Evolutionary conservation across 92 coral and sea anemone genomes (phyloP), one percentile per base, ranked within the genome.

Genomic region (Diadumene lineata): DNA sequence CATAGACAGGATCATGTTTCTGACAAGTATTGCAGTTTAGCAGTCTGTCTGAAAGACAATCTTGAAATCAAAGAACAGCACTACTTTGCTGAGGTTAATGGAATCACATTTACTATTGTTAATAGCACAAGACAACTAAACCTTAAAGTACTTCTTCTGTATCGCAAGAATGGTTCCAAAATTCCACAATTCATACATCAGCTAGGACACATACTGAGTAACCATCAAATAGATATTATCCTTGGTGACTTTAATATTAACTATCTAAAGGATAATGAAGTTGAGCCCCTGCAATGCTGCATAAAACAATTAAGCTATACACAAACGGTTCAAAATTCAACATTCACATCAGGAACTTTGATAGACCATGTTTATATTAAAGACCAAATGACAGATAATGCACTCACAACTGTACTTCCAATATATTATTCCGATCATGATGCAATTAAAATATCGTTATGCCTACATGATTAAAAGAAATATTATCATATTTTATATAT

Each of bases 11-110:
- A 72, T 75, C 88, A 83, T 34, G 56, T 46, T 18, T 75, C 80
- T 43, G 88, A 78, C 26, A 78, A 71, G 65, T 84, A 63, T 76
- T 84, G 60, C 38, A 84, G 88, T 60, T 65, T 84, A 73, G 88
- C 88, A 75, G 56, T 84, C 32, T 78, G 81, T 73, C 56, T 80
- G 26, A 78, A 50, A 73, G 18, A 7, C 70, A 70, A 69, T 60
- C 34, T 77, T 50, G 79, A 69, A 71, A 33, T 77, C 32, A 69
- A 13, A 43, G 79, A 75, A 58, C 23, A 70, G 32, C 50, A 76
- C 33, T 83, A 83, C 60, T 70, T 76, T 75, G 74, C 83, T 44
- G 24, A 62, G 6, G 63, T 73, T 16, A 82, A 83, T 83, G 78
- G 69, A 38, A 56, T 74, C 28, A 82, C 48, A 27, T 76, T 82